These are phyloP conservation scores for Girardinichthys multiradiatus DNA, from an alignment of 2,113 vertebrate genomes.

Conservation along the genomic window DNA sequence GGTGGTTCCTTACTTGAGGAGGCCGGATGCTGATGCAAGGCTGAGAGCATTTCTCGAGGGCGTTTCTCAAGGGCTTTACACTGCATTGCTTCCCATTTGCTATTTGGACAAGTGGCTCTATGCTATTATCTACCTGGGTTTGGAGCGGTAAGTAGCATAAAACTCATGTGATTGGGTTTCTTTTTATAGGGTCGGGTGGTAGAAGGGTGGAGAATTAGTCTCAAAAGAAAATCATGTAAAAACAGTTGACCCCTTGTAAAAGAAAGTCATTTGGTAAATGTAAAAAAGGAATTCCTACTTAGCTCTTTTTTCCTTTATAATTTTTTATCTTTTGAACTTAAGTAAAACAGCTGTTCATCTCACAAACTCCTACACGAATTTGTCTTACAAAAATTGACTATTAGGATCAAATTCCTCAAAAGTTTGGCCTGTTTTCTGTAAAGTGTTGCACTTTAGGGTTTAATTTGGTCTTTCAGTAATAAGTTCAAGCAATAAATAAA, in stretches of 20 bases:
- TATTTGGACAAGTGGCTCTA: conserved; percentile 94
- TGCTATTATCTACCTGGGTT: conserved; percentile 88
- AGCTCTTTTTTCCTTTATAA: background rate
- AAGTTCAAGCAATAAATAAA: background rate
- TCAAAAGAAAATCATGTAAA: conserved; percentile 35
- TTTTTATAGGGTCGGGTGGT: conserved; percentile 71
- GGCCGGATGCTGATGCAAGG: conserved; percentile 84
- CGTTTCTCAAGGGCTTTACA: conserved; percentile 85
- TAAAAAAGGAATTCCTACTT: conserved; percentile 6
- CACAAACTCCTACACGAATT: conserved; percentile 1
- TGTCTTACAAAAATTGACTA: background rate
- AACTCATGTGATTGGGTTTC: conserved; percentile 84
- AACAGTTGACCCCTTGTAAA: conserved; percentile 26
- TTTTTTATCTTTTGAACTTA: background rate
- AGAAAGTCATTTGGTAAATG: background rate
- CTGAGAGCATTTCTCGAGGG: conserved; percentile 84
- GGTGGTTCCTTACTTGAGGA: conserved; percentile 87
- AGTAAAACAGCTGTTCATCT: conserved; percentile 8
- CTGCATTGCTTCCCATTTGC: conserved; percentile 87
- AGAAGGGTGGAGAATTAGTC: conserved; percentile 55
- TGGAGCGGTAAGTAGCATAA: conserved; percentile 92
- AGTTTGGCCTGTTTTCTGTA: too few species aligned
- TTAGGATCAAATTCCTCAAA: background rate
- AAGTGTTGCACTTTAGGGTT: background rate
- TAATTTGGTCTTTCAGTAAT: background rate